A percentile compares a stretch with the other conserved stretches of the same genome.
phyloP scores from a whole-genome alignment of 2,888 invertebrate genomes.

The Lasioglossum zephyrum region DNA sequence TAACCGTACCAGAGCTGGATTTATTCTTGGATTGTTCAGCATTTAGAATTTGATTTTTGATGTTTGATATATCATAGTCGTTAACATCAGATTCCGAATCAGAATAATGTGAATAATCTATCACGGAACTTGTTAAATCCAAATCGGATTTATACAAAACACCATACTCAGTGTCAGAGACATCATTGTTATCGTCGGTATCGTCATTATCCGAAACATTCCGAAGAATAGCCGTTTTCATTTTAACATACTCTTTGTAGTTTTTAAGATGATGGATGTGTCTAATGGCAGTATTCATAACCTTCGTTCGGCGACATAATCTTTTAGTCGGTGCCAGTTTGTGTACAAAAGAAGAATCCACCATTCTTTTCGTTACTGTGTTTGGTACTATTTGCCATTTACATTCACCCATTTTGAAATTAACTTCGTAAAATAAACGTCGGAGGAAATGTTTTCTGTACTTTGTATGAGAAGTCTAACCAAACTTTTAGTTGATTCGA shows the following conservation, averaged over 20 bases:
- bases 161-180: constrained; percentile 46
- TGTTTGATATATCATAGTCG: background rate
- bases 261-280: constrained; percentile 24
- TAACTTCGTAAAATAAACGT: background rate
- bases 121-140: background rate
- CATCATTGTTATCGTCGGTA: constrained; percentile 42
- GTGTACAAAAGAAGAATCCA: constrained; percentile 55
- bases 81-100: background rate
- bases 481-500: background rate
- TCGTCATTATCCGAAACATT: constrained; percentile 56
- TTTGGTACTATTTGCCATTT: constrained; percentile 61
- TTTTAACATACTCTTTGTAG: constrained; percentile 63
- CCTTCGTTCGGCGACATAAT: constrained; percentile 58
- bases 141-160: constrained; percentile 21
- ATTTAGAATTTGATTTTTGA: background rate
- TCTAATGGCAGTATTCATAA: constrained; percentile 62
- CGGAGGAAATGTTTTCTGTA: background rate
- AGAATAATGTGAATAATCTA: background rate
- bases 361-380: constrained; percentile 45
- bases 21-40: background rate
- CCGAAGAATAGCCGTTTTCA: constrained; percentile 60
- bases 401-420: constrained; percentile 33
- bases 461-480: background rate
- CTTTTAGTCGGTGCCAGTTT: constrained; percentile 44
- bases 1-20: background rate